Base-by-base conservation (phyloP, 2,113 vertebrate species). In the Aegithalos caudatus region DNA sequence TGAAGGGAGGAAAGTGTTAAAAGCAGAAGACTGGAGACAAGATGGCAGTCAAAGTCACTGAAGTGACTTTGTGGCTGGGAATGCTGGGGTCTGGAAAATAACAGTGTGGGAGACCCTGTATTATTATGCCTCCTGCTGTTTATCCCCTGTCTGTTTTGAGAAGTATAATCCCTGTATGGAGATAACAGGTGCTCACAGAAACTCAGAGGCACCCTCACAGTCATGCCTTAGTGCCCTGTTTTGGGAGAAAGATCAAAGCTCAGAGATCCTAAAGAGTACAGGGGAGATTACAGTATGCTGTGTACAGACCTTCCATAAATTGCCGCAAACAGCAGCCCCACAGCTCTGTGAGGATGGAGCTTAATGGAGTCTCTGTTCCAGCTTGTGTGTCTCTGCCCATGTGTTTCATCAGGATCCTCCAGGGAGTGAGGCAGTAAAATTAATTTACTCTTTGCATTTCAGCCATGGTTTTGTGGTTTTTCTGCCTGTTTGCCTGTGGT, bases 291-390 rank as follows among this genome's bases (percentile, higher is more conserved):
- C 7, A 44, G 31, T 19, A 19, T 44, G 25, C 23, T 28, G 20
- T 9, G 38, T 1, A 3, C 48, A 65, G 37, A 65, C 14, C 31
- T 65, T 65, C 0, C 0, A 24, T 29, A 65, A 65, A 65, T 7
- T 53, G 31, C 60, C 35, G 48, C 25, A 35, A 54, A 29, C 37
- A 64, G 76, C 37, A 53, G 48, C 48, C 24, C 38, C 60, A 53
- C 14, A 29, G 24, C 25, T 44, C 76, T 23, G 11, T 53, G 20
- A 35, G 60, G 60, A 79, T 19, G 33, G 20, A 65, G 31, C 14
- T 51, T 53, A 53, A 28, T 0, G 1, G 19, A 53, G 31, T 5
- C 47, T 10, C 5, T 2, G 1, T n/a, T 51, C 37, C 1, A 0
- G 24, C 37, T 23, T 42, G 19, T 18, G 24, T 53, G 31, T 65